phyloP scores from a whole-genome alignment of 2,113 vertebrate species.

The Elaphurus davidianus region DNA sequence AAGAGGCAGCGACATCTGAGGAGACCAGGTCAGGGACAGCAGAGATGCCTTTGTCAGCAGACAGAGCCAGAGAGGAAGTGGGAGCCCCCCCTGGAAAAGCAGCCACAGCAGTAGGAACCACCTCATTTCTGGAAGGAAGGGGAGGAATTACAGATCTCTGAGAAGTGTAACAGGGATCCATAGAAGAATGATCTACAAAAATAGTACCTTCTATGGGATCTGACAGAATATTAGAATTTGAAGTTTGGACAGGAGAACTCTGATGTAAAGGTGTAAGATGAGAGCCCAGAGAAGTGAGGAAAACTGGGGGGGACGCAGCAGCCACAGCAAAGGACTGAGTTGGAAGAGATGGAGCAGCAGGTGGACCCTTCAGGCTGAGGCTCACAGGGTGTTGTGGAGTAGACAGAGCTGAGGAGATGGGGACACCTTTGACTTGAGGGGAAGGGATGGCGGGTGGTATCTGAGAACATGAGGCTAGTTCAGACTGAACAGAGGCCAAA shows the following conservation, averaged over 20 bases:
- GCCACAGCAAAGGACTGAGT: background rate
- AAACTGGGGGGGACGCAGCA: background rate
- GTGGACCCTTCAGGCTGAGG: conserved; percentile 13
- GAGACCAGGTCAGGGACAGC: background rate
- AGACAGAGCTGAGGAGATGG: conserved; percentile 21
- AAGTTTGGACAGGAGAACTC: conserved; percentile 32
- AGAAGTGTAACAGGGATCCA: background rate
- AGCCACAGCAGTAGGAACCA: background rate
- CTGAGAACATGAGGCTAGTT: conserved; percentile 3
- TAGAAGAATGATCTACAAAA: conserved; percentile 12
- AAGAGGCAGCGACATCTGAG: background rate
- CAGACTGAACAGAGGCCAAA: conserved; percentile 11
- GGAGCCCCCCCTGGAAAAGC: background rate
- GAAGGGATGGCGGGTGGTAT: background rate
- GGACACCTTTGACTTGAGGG: conserved; percentile 14
- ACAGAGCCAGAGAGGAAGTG: background rate
- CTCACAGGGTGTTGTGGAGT: conserved; percentile 31
- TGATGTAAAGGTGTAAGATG: conserved; percentile 27
- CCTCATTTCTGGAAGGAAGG: background rate
- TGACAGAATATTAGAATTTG: background rate
- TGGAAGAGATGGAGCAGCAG: conserved; percentile 11
- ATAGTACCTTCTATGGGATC: background rate
- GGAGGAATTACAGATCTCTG: conserved; percentile 50
- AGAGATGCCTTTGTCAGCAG: conserved; percentile 9
- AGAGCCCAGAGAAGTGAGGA: background rate